Evolutionary conservation across 2,888 invertebrate species (phyloP), one percentile per base, ranked within the genome.

Genomic region (Polydrusus tereticollis): DNA sequence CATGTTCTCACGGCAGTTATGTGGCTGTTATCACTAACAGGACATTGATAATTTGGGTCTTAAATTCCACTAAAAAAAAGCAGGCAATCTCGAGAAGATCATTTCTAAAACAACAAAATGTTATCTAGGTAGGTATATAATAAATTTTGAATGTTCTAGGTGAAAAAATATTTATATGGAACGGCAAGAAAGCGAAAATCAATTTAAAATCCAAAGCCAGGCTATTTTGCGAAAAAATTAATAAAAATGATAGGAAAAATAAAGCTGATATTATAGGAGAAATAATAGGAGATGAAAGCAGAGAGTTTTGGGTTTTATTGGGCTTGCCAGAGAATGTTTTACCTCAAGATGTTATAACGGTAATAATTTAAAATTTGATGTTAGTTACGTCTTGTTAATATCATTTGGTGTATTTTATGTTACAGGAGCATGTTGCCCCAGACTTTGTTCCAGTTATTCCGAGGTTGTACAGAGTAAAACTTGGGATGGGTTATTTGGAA

Each of bases 401-500:
- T 33, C 6, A n/a, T n/a, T n/a, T 41, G 8, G 26, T 45, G 4
- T 62, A 7, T 62, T 26, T 10, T 33, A 18, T 52, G 58, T 69
- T 75, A 64, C 21, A 80, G 92, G 93, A 94, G 84, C 93, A 94
- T 82, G 93, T 95, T 0, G 87, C 90, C 50, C 87, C 88, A 0
- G 87, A 91, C 65, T 93, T 92, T 83, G 80, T 86, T 8, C 92
- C 93, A 77, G 85, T 88, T 0, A 83, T 88, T 12, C 93, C 97
- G 0, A 90, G 95, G 4, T 86, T 99, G 65, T 99, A 98, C 87
- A 94, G 96, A 87, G 97, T 99, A 65, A 95, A 97, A 81, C 89
- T 99, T 12, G 99, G 99, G 55, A 98, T 98, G 96, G 99, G 99
- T 0, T 99, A 98, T 86, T 87, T 99, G 79, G 99, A 99, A 86